Evolutionary conservation across 2,888 invertebrate species (phyloP).

Genomic region (Drosophila fulvimacula): DNA sequence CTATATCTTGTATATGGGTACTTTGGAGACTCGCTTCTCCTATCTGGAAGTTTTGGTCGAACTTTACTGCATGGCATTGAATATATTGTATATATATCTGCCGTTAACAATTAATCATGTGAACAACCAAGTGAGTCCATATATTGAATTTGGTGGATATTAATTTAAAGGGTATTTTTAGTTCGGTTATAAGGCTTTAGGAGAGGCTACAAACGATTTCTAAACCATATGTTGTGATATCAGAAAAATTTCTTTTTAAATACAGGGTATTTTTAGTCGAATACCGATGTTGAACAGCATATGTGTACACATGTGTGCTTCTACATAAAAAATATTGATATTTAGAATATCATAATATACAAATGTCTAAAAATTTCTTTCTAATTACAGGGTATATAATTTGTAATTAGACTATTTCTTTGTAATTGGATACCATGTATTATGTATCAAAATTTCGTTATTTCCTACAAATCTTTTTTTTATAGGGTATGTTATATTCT

Average conservation of each 20-base stretch:
- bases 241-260: neutral
- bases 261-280: neutral
- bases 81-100: slow-evolving; percentile 10
- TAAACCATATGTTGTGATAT: neutral
- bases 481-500: too few species aligned
- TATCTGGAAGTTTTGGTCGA: neutral
- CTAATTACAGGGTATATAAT: neutral
- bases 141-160: neutral
- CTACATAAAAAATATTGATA: neutral
- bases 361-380: neutral
- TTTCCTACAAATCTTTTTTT: too few species aligned
- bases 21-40: slow-evolving; percentile 8
- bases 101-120: slow-evolving; percentile 23
- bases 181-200: neutral
- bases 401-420: too few species aligned
- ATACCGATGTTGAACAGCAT: neutral
- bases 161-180: neutral
- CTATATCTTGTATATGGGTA: slow-evolving; percentile 15
- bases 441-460: too few species aligned
- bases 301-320: neutral
- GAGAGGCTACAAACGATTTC: neutral
- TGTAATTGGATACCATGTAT: too few species aligned
- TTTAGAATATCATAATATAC: neutral
- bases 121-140: slow-evolving; percentile 18
- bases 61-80: neutral